Base-by-base conservation (phyloP, 2,888 invertebrate species). In the Taenaris catops region DNA sequence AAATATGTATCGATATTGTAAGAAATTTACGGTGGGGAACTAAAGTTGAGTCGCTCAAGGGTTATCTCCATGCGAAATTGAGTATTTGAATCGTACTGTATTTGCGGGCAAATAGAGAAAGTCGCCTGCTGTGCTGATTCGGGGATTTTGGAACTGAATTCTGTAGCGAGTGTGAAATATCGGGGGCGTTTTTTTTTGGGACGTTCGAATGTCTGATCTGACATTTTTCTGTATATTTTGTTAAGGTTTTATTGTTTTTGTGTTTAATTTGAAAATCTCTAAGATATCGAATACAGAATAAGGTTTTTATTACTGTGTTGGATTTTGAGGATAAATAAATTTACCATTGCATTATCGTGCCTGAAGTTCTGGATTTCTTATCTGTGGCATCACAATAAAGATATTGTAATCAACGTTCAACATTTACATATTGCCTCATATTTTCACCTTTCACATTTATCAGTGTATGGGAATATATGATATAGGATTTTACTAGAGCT, bases 1-100 rank as follows among this genome's bases (percentile, higher is more conserved):
- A 81, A 81, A 78, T 75, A 76, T 78, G 78, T 73, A 71, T 16
- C 28, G 18, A 68, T 61, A 71, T 74, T 78, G 71, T 70, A 65
- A 65, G 66, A 69, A 74, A 74, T 67, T 65, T 28, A 65, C 63
- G 63, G 58, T 58, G 53, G 44, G 36, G 51, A 64, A 61, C 62
- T 58, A 49, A 43, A 45, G 48, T 48, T 43, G 38, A 46, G 1
- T 58, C 56, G 52, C 49, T 55, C 47, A 32, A 35, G 32, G 40
- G 7, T 24, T 12, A 34, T 21, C 46, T 61, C 50, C 66, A 71
- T 40, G 58, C 55, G 58, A 75, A 68, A 58, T 60, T 64, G 58
- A 56, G 58, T 68, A 12, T 16, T 25, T 20, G 11, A 24, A 27
- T 16, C 9, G 2, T 14, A 11, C 10, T 11, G 26, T 24, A 36